Percentiles rank a stretch among this genome's conserved stretches.
phyloP scores from a whole-genome alignment of 2,888 invertebrate genomes.

The Sphaerophoria taeniata region DNA sequence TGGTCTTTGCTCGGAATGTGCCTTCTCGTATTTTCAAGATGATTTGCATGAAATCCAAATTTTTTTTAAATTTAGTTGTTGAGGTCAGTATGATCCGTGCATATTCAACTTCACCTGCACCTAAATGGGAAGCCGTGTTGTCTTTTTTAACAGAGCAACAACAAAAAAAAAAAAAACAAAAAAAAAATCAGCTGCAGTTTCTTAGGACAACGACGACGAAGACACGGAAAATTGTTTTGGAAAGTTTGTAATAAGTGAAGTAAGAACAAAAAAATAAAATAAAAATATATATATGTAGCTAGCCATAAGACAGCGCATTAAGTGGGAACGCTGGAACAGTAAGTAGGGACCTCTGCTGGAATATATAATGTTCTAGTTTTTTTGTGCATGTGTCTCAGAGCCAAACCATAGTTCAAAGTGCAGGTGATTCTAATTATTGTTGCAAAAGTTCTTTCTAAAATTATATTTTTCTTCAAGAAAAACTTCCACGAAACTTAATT shows the following conservation, averaged over 20 bases:
- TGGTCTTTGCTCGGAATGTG: neutral
- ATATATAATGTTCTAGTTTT: neutral
- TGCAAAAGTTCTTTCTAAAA: conserved; percentile 46
- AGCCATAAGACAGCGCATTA: conserved; percentile 19
- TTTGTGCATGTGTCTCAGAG: conserved; percentile 32
- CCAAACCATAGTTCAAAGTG: conserved; percentile 39
- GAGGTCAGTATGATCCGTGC: conserved; percentile 43
- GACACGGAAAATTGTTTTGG: conserved; percentile 31
- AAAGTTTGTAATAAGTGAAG: neutral
- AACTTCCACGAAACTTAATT: conserved; percentile 38
- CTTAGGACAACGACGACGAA: neutral
- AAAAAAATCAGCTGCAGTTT: conserved; percentile 26
- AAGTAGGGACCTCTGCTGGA: conserved; percentile 8
- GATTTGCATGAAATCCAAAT: conserved; percentile 47
- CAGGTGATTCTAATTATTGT: conserved; percentile 70
- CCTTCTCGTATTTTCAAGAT: conserved; percentile 7
- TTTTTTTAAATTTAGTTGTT: neutral
- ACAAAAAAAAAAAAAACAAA: neutral
- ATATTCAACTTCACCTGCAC: conserved; percentile 25
- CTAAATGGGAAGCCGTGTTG: conserved; percentile 23
- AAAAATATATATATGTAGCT: conserved; percentile 13
- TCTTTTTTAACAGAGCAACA: neutral
- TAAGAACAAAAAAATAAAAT: conserved; percentile 9
- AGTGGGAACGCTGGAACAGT: conserved; percentile 35
- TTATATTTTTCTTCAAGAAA: neutral